A percentile compares a stretch with the other conserved stretches of the same genome.
These are phyloP conservation scores for Dipodomys ordii DNA, from an alignment of 2,113 vertebrate species.

Conservation along the genomic window DNA sequence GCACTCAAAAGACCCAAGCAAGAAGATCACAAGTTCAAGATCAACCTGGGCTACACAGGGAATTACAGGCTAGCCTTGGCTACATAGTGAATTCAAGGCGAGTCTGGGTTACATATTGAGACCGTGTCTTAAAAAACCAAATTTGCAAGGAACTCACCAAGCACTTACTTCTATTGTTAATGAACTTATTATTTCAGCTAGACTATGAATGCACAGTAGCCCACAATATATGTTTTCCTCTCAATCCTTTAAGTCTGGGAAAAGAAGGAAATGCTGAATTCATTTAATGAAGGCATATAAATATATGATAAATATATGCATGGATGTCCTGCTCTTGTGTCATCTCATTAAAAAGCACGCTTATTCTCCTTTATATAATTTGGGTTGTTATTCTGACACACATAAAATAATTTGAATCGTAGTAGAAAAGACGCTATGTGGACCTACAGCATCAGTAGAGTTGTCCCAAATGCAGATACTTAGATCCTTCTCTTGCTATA, in stretches of 20 bases:
- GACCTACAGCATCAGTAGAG: background rate
- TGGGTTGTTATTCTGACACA: background rate
- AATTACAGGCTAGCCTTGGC: too few relatives aligned
- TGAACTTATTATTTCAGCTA: background rate
- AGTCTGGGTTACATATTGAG: background rate
- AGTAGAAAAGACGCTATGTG: background rate
- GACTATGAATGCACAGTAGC: background rate
- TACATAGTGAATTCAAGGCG: too few relatives aligned
- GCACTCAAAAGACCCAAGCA: too few relatives aligned
- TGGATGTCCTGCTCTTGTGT: background rate
- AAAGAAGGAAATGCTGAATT: background rate
- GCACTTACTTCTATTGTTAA: background rate
- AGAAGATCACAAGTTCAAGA: too few relatives aligned
- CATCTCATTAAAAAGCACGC: background rate
- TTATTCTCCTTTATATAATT: constrained; percentile 12
- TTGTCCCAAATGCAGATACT: background rate
- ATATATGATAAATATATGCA: background rate
- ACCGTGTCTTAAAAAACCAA: too few relatives aligned
- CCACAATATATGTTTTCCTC: too few relatives aligned
- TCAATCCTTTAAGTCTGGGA: background rate
- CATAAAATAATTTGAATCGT: constrained; percentile 4
- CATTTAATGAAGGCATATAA: background rate
- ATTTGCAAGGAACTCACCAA: too few relatives aligned
- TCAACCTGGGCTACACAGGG: too few relatives aligned
- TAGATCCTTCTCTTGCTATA: background rate